Conservation (phyloP, 2,113 vertebrate genomes). For the Mesocricetus auratus region DNA sequence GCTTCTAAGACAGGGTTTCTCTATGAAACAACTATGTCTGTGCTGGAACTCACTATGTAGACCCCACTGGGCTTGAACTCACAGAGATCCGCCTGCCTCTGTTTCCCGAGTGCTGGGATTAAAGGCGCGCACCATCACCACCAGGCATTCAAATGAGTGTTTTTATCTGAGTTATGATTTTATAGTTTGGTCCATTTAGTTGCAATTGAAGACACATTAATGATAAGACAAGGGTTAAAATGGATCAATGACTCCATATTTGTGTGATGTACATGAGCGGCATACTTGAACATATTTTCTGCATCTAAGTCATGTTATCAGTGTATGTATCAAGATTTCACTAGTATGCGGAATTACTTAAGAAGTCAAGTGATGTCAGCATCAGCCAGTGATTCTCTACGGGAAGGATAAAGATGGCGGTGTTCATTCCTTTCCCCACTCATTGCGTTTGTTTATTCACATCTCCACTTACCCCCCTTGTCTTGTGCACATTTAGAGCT, state of each 20-base stretch:
- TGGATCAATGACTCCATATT: conserved; percentile 11
- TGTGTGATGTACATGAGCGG: not conserved
- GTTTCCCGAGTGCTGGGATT: not conserved
- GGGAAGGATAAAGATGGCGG: not conserved
- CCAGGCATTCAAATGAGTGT: not conserved
- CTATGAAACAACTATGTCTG: not conserved
- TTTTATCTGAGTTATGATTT: conserved; percentile 60
- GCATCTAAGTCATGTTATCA: conserved; percentile 21
- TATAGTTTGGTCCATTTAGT: conserved; percentile 42
- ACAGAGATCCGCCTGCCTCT: not conserved
- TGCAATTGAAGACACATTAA: not conserved
- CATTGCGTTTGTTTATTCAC: not conserved
- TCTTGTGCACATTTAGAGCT: conserved; percentile 38
- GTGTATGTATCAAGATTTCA: not conserved
- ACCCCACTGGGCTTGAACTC: not conserved
- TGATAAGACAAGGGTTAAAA: conserved; percentile 37
- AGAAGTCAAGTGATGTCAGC: not conserved
- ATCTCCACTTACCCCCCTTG: not conserved
- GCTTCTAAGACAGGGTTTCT: not conserved
- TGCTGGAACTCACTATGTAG: not conserved
- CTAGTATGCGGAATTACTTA: conserved; percentile 9
- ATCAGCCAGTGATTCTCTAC: not conserved
- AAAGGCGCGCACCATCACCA: too few species aligned
- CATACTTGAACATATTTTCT: conserved; percentile 22
- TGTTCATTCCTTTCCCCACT: not conserved